Conservation (phyloP, 2,797 vertebrate species). For the Ceyx erithaca region DNA sequence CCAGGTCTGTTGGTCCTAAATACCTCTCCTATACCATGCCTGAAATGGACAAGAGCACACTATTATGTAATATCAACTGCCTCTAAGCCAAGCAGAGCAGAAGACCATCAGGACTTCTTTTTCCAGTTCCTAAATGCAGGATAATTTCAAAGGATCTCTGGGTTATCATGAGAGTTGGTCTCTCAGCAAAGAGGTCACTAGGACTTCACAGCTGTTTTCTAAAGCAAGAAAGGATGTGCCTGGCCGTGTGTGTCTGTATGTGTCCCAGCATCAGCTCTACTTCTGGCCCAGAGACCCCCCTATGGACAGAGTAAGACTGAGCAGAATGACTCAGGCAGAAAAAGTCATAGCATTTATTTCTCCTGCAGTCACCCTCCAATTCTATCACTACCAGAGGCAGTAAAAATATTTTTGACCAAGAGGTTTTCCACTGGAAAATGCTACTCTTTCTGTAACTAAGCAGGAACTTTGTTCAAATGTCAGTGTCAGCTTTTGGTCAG, state of each 20-base stretch:
- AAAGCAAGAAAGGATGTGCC: not conserved
- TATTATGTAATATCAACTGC: not conserved
- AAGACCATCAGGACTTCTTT: not conserved
- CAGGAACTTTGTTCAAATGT: slow-evolving; percentile 11
- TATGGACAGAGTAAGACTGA: not conserved
- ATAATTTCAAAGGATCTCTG: not conserved
- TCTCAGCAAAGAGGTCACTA: not conserved
- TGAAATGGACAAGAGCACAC: not conserved
- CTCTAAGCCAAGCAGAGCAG: not conserved
- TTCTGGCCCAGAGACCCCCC: not conserved
- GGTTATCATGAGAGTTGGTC: not conserved
- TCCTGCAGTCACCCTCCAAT: not conserved
- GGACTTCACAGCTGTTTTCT: not conserved
- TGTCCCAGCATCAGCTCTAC: not conserved
- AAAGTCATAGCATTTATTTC: not conserved
- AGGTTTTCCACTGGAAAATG: slow-evolving; percentile 4
- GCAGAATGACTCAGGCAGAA: not conserved
- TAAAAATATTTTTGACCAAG: slow-evolving; percentile 25
- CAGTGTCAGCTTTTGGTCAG: not conserved
- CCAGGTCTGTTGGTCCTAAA: not conserved
- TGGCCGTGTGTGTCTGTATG: not conserved
- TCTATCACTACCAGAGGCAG: not conserved
- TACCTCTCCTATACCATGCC: not conserved
- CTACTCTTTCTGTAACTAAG: slow-evolving; percentile 22
- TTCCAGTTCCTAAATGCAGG: not conserved